Base-by-base conservation (phyloP, 2,797 vertebrate genomes). In the Anniella stebbinsi region DNA sequence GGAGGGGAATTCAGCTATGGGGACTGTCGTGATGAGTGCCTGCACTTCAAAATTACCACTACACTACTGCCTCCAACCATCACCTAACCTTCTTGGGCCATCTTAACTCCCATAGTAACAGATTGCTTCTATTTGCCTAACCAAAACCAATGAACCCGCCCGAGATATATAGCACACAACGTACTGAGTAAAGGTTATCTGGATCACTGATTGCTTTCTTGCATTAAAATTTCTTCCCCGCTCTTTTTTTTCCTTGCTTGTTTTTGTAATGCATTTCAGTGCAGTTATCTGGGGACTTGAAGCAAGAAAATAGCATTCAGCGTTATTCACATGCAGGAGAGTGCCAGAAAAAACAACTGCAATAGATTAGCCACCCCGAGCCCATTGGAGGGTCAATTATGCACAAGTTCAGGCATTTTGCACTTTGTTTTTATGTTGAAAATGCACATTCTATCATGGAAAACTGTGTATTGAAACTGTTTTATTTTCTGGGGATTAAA, bases 281-380 rank as follows among this genome's bases (percentile, higher is more conserved):
- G 23, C 54, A 88, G 86, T 36, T 86, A 13, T 36, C 21, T 54
- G n/a, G 38, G 80, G 51, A 80, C 84, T 30, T 90, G 41, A 69
- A 80, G 83, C 63, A 91, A 86, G 87, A 88, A 93, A 84, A 36
- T 63, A 84, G 1, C 30, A 36, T 54, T 90, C 73, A 63, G 6
- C 15, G 17, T 48, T 90, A 67, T 33, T 83, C 92, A 92, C 13
- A 25, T 87, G 63, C 54, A 69, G n/a, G 28, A 54, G 48, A 69
- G 93, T 80, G 75, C 69, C 91, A 87, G 66, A 89, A 95, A 82
- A n/a, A 91, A 77, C 77, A 89, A 30, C 1, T 57, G n/a, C 66
- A 85, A 92, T 80, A 75, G 54, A 87, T 82, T 54, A 88, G 17
- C 7, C 33, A 6, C 70, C 80, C 6, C n/a, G 54, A 67, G 80